Conservation (phyloP, 2,888 invertebrate species). For the Leucoma salicis region DNA sequence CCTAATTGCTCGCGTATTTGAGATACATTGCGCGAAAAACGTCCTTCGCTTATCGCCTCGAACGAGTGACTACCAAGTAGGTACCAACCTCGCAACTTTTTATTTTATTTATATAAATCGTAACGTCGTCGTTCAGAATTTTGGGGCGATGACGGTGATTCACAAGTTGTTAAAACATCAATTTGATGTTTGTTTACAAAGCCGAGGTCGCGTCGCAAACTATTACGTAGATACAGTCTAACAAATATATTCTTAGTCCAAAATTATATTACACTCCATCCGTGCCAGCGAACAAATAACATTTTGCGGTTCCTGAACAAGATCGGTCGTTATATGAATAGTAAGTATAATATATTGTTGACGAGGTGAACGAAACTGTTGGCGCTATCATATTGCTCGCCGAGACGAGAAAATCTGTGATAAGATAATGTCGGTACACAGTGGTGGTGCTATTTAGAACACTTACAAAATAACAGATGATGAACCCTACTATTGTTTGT, state of each 20-base stretch:
- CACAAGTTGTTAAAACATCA: conserved; percentile 23
- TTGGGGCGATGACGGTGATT: conserved; percentile 33
- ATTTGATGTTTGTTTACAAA: conserved; percentile 31
- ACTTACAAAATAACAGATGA: conserved; percentile 7
- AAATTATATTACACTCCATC: not conserved
- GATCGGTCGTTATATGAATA: not conserved
- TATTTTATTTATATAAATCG: conserved; percentile 17
- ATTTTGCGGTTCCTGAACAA: not conserved
- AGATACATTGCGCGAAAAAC: conserved; percentile 6
- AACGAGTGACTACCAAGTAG: conserved; percentile 27
- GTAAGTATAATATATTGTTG: too few relatives aligned
- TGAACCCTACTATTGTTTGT: conserved; percentile 8
- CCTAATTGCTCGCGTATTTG: conserved; percentile 13
- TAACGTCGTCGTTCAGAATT: conserved; percentile 21
- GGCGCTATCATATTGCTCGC: conserved; percentile 17
- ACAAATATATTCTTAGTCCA: not conserved
- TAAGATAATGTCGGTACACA: conserved; percentile 35
- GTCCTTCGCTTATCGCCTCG: conserved; percentile 20
- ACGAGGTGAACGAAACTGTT: conserved; percentile 27
- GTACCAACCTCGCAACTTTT: conserved; percentile 2
- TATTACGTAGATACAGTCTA: conserved; percentile 7
- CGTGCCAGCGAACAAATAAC: conserved; percentile 2
- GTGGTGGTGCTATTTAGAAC: conserved; percentile 5
- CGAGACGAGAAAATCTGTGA: conserved; percentile 26
- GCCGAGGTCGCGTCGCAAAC: conserved; percentile 23